Evolutionary conservation across 2,888 invertebrate genomes (phyloP).

Genomic region (Belgica antarctica): DNA sequence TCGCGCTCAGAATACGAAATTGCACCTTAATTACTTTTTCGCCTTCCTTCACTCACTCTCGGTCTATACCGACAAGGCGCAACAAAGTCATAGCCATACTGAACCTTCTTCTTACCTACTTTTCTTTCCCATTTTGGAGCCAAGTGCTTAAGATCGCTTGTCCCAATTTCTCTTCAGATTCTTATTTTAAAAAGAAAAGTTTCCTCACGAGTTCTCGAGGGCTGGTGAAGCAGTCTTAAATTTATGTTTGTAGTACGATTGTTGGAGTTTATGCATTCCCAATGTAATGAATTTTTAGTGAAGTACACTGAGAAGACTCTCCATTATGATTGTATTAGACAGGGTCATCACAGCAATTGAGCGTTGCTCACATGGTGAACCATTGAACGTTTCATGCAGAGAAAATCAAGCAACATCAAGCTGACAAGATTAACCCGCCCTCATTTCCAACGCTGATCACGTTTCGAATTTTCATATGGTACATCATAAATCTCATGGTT

Average conservation of each 20-base stretch:
- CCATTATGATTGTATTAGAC: too few relatives aligned
- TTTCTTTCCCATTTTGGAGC: conserved; percentile 15
- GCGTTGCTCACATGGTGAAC: too few relatives aligned
- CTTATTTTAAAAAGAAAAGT: neutral
- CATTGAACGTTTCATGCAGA: neutral
- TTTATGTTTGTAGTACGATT: conserved; percentile 14
- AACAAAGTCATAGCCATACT: neutral
- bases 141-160: neutral
- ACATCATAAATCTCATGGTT: conserved; percentile 21
- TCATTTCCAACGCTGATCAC: neutral
- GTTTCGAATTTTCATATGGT: conserved; percentile 1
- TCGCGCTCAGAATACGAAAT: conserved; percentile 2
- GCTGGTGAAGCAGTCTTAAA: neutral
- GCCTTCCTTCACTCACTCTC: conserved; percentile 15
- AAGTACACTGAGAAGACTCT: too few relatives aligned
- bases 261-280: too few relatives aligned
- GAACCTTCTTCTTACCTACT: conserved; percentile 23
- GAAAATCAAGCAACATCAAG: conserved; percentile 8
- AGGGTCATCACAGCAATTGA: too few relatives aligned
- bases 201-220: conserved; percentile 6
- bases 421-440: conserved; percentile 8
- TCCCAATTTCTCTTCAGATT: conserved; percentile 27
- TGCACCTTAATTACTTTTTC: conserved; percentile 1
- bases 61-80: neutral
- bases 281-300: too few relatives aligned